Evolutionary conservation across 2,797 vertebrate species (phyloP), one percentile per base, ranked within the genome.

Genomic region (Acipenser ruthenus): DNA sequence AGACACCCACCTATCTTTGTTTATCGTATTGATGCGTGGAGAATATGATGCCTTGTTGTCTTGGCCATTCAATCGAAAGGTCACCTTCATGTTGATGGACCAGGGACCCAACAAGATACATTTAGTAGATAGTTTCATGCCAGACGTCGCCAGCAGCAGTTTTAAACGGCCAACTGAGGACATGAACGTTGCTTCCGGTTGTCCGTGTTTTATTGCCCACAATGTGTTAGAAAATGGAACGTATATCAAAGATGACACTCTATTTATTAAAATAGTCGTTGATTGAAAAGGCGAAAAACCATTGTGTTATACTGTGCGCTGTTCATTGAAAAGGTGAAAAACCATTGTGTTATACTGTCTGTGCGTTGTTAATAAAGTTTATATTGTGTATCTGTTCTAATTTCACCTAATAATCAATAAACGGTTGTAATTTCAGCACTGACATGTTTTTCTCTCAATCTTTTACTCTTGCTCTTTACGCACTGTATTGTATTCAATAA

Each of bases 181-280:
- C 82, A 99, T 99, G 96, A 99, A 99, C 82, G 98, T 99, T 18
- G 96, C 96, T 0, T 99, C 96, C 0, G 96, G 96, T 65, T 99
- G 95, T 76, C 96, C 96, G 0, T 92, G 98, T 62, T 99, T 99
- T 23, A 94, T 98, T 73, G 90, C 95, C 48, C 96, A 99, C 71
- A 94, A 91, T 10, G 90, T 97, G 70, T 88, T 99, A 74, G 96
- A 99, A 79, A 94, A 92, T 0, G 94, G 94, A 80, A 95, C 91
- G 63, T 99, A 97, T 86, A 98, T 99, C 85, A 97, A 96, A 83
- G 96, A 98, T 66, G 96, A 99, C 83, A 98, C 95, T 84, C 97
- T 99, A 86, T 99, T 99, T 86, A 97, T 99, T 83, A 98, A 98
- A 89, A 95, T 98, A 82, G 97, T 95, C 74, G 96, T 99, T 83